A percentile compares a stretch with the other conserved stretches of the same genome.
phyloP scores from a whole-genome alignment of 53 echinoderm and acorn worm genomes.

The Crossaster papposus region DNA sequence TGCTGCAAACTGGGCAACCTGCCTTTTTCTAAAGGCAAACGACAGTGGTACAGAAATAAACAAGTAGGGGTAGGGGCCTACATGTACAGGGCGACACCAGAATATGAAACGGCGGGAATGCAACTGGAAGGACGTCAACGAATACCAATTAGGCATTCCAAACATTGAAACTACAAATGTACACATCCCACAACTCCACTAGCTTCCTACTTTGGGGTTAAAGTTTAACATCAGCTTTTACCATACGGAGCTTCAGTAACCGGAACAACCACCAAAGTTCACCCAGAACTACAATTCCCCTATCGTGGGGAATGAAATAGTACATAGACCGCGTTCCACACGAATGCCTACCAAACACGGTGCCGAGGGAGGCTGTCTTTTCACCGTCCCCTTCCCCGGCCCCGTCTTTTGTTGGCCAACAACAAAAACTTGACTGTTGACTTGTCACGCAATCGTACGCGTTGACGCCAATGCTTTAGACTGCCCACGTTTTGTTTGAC shows the following conservation, averaged over 20 bases:
- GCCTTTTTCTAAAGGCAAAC: no score
- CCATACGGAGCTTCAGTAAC: neutral
- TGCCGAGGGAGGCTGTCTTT: neutral
- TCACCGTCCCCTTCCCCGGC: neutral
- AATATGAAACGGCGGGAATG: no score
- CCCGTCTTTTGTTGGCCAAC: neutral
- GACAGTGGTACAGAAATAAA: no score
- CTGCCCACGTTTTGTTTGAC: neutral
- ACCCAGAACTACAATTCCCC: neutral
- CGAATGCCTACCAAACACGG: neutral
- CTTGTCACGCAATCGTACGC: conserved; percentile 35
- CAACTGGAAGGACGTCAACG: no score
- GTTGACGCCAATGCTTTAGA: conserved; percentile 23
- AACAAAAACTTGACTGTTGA: conserved; percentile 9
- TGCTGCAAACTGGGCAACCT: no score
- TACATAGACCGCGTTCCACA: conserved; percentile 30
- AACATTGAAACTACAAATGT: no score
- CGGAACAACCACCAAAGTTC: neutral
- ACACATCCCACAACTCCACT: neutral
- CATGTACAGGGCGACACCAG: no score
- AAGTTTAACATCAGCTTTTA: conserved; percentile 24
- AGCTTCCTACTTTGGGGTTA: neutral
- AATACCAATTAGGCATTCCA: no score
- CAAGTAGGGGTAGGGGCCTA: no score
- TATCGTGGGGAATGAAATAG: neutral